Evolutionary conservation across 2,888 invertebrate species (phyloP), one percentile per base, ranked within the genome.

Genomic region (Heliconius sara): DNA sequence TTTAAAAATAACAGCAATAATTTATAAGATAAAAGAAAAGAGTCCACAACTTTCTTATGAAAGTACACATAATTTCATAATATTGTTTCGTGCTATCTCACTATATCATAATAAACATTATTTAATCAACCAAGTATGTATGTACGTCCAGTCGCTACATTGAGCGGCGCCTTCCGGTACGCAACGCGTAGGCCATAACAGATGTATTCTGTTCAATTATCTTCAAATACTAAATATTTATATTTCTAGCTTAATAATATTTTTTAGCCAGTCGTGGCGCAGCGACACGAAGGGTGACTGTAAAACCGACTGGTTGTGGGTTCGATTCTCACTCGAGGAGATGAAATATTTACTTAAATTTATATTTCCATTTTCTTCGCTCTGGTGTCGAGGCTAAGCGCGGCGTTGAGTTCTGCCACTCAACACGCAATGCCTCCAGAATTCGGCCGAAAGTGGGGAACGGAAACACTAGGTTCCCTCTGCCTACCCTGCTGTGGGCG

Each of bases 161-260:
- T 75, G 77, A 79, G 30, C 34, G 82, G 76, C 82, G 82, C 80
- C 82, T 80, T 82, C 82, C 82, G 78, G 74, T 74, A 43, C 25
- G 74, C 65, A 66, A 13, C 71, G 71, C 74, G 75, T 57, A 74
- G 78, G 80, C 13, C 25, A 65, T 39, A 27, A 65, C 19, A 65
- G 65, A 22, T 65, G 9, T 43, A 43, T 74, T 65, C 43, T 65
- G 12, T 73, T 57, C 34, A 34, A 60, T 13, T 27, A 47, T 39
- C 25, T 7, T 68, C n/a, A 68, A 12, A n/a, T n/a, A 25, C 2
- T 0, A 67, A 34, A 39, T 22, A 2, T 39, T n/a, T n/a, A 19
- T 39, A 43, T n/a, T 60, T 60, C 60, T n/a, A n/a, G 22, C 10
- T n/a, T n/a, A 25, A 25, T 70, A 43, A 25, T 13, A 30, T 30